These are phyloP conservation scores for Pantelozetes paolii DNA, from an alignment of 2,888 invertebrate species.

Conservation along the genomic window DNA sequence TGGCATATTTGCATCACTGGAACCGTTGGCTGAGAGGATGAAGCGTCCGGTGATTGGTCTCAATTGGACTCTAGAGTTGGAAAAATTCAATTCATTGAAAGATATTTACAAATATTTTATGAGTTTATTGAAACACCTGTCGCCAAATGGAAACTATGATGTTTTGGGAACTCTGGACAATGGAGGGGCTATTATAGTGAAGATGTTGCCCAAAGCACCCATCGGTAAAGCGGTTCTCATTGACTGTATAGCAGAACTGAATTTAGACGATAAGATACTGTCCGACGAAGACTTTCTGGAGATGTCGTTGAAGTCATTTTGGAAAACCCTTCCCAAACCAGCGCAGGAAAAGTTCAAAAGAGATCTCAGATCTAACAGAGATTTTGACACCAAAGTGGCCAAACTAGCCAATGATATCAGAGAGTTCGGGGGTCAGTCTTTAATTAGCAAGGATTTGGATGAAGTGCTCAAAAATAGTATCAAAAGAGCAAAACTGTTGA, in stretches of 20 bases:
- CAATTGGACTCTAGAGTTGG: slow-evolving; percentile 65
- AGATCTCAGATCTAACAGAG: neutral
- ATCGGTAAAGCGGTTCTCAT: neutral
- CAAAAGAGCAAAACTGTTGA: neutral
- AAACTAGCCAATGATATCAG: neutral
- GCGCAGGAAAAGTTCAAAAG: neutral
- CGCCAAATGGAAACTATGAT: neutral
- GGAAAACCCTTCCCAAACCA: neutral
- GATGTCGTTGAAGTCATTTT: neutral
- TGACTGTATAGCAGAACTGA: neutral
- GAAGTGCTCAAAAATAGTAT: neutral
- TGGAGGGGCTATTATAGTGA: neutral
- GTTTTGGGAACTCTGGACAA: neutral
- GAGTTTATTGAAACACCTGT: neutral
- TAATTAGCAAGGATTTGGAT: neutral
- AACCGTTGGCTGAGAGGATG: slow-evolving; percentile 67
- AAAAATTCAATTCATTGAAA: slow-evolving; percentile 11
- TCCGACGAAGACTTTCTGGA: neutral
- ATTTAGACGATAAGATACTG: neutral
- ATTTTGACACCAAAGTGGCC: neutral
- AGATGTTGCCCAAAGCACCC: neutral
- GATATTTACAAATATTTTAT: neutral
- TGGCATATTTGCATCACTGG: slow-evolving; percentile 70
- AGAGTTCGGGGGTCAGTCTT: neutral
- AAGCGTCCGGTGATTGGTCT: slow-evolving; percentile 77